phyloP scores from a whole-genome alignment of 2,888 invertebrate genomes.

The Holacanthella duospinosa region DNA sequence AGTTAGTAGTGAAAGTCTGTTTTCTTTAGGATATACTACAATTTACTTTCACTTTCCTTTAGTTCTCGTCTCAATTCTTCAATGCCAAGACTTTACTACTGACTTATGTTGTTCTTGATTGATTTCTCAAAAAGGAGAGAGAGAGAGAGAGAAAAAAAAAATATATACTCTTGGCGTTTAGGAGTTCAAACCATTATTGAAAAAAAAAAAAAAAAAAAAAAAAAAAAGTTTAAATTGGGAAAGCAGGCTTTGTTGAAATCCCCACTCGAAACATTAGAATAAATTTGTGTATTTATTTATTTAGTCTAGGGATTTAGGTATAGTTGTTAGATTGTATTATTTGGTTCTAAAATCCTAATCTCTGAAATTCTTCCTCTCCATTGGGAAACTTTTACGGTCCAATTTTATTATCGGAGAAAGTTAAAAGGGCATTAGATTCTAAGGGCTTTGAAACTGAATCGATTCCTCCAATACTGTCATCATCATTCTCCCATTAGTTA shows the following conservation, averaged over 20 bases:
- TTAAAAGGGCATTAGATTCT: not conserved
- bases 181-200: too few relatives aligned
- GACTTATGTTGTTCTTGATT: too few relatives aligned
- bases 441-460: not conserved
- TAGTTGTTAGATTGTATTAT: not conserved
- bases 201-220: not conserved
- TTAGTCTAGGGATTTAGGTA: not conserved
- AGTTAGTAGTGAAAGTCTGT: too few relatives aligned
- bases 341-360: not conserved
- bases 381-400: not conserved
- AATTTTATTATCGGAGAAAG: not conserved
- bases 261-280: not conserved
- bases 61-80: too few relatives aligned
- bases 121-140: too few relatives aligned
- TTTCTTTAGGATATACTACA: too few relatives aligned
- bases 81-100: too few relatives aligned
- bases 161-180: too few relatives aligned
- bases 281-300: not conserved
- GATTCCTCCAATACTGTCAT: not conserved
- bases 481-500: not conserved
- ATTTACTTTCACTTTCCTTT: too few relatives aligned
- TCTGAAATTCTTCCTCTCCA: not conserved
- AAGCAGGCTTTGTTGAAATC: too few relatives aligned
- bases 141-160: too few relatives aligned
- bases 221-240: not conserved